phyloP scores from a whole-genome alignment of 2,113 vertebrate species.

The Aphelocoma coerulescens region DNA sequence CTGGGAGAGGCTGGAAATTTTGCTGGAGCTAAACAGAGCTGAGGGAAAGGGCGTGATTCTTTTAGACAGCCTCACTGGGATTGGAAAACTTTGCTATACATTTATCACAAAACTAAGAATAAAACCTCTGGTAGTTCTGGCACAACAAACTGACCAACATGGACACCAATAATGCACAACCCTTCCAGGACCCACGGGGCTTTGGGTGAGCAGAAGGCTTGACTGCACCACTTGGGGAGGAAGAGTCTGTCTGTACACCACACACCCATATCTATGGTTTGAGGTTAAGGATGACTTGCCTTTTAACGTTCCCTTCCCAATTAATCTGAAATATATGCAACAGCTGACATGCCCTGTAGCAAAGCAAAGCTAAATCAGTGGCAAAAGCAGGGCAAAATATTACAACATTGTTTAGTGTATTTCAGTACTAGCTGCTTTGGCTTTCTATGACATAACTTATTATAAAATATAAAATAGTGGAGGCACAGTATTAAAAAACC shows the following conservation, averaged over 20 bases:
- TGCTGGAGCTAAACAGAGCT: background rate
- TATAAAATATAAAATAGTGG: background rate
- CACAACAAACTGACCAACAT: background rate
- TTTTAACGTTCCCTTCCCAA: background rate
- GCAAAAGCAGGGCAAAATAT: background rate
- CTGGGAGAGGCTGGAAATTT: background rate
- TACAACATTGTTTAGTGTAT: background rate
- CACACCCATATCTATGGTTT: background rate
- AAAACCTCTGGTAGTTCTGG: background rate
- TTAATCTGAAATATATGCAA: background rate
- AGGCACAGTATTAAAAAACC: background rate
- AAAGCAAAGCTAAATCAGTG: background rate
- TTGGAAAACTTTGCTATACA: background rate
- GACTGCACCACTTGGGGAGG: background rate
- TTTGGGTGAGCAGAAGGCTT: background rate
- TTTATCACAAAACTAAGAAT: background rate
- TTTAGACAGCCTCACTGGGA: background rate
- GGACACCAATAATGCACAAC: background rate
- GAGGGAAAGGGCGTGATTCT: background rate
- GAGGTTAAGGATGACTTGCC: background rate
- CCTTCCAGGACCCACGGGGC: rapidly evolving
- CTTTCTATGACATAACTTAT: no score
- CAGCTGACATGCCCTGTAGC: background rate
- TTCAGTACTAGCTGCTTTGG: background rate
- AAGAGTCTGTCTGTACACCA: background rate